phyloP scores from a whole-genome alignment of 2,888 invertebrate species.

The Lasioglossum calceatum region DNA sequence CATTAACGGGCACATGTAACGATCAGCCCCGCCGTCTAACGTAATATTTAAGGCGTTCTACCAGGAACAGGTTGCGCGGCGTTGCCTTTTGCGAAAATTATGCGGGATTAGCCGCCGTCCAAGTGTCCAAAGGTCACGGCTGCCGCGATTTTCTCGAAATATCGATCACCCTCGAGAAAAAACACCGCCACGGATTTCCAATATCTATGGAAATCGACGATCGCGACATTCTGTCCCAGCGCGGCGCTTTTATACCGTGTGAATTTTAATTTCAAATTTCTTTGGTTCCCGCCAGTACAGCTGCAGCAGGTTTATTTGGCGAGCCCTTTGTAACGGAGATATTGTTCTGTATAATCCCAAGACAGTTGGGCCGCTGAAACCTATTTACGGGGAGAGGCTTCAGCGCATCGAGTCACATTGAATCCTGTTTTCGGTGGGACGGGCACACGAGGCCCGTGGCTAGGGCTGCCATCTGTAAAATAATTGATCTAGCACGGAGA shows the following conservation, averaged over 20 bases:
- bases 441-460: not conserved
- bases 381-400: constrained; percentile 25
- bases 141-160: not conserved
- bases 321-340: not conserved
- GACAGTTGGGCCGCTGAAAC: not conserved
- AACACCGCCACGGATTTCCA: not conserved
- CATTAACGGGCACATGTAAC: constrained; percentile 42
- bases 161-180: not conserved
- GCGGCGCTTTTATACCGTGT: not conserved
- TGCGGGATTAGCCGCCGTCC: not conserved
- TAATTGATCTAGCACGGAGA: not conserved
- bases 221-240: not conserved
- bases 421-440: constrained; percentile 39
- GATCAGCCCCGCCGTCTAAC: not conserved
- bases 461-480: not conserved
- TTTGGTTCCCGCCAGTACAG: not conserved
- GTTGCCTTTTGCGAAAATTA: constrained; percentile 12
- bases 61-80: not conserved
- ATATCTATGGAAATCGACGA: constrained; percentile 38
- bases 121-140: not conserved
- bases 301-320: not conserved
- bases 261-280: constrained; percentile 37
- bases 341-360: constrained; percentile 32
- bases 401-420: constrained; percentile 7
- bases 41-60: constrained; percentile 15